Conservation (phyloP, 2,797 vertebrate genomes). For the Peromyscus nudipes region DNA sequence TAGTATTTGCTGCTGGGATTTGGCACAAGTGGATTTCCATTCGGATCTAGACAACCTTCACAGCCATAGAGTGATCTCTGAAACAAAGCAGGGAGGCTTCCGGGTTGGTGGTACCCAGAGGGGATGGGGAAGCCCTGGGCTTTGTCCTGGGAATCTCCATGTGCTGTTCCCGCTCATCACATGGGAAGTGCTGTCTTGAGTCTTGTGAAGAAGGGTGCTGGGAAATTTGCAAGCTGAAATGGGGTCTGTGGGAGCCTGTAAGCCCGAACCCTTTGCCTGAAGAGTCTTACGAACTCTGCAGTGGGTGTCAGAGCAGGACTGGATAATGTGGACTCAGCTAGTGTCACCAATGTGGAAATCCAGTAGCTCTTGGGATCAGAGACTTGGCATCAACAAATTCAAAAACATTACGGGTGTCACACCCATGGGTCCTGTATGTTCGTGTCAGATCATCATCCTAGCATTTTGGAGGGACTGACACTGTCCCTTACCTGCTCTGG, state of each 20-base stretch:
- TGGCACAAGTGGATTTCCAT: not conserved
- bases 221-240: not conserved
- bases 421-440: fast-evolving
- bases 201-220: not conserved
- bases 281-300: too few relatives aligned
- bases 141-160: fast-evolving
- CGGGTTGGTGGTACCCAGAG: not conserved
- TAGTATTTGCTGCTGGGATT: not conserved
- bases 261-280: not conserved
- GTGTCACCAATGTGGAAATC: not conserved
- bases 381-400: not conserved
- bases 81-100: too few relatives aligned
- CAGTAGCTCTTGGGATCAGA: not conserved
- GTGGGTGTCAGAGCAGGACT: not conserved
- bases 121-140: fast-evolving
- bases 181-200: not conserved
- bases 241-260: fast-evolving
- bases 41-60: not conserved
- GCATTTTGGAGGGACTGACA: fast-evolving
- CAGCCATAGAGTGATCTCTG: fast-evolving
- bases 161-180: too few relatives aligned
- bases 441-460: fast-evolving
- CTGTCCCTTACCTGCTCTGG: fast-evolving
- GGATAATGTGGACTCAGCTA: not conserved
- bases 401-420: fast-evolving